Percentiles rank a stretch among this genome's conserved stretches.
These are phyloP conservation scores for Abrostola tripartita DNA, from an alignment of 2,888 invertebrate genomes.

Conservation along the genomic window DNA sequence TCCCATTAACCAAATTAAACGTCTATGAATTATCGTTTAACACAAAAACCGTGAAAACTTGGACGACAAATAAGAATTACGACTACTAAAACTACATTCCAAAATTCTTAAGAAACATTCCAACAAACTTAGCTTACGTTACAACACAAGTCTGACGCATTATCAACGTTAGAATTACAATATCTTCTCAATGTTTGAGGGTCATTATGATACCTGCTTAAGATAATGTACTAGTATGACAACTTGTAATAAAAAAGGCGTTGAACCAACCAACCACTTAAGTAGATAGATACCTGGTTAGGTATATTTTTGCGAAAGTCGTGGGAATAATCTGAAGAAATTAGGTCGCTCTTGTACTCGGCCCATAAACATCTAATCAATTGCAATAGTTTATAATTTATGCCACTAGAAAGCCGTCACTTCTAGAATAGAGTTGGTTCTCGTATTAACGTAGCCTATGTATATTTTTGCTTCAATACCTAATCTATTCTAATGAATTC, in stretches of 20 bases:
- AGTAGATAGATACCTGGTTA: no score
- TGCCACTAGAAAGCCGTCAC: conserved; percentile 47
- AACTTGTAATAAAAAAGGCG: not conserved
- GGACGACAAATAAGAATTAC: conserved; percentile 51
- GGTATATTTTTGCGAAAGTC: conserved; percentile 12
- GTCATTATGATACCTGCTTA: no score
- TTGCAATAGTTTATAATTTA: conserved; percentile 42
- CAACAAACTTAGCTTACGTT: conserved; percentile 37
- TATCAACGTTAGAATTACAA: not conserved
- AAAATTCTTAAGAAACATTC: conserved; percentile 40
- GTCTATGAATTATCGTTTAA: conserved; percentile 42
- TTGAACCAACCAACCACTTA: not conserved
- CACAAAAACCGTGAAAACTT: conserved; percentile 39
- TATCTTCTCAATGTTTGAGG: not conserved
- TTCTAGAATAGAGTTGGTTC: conserved; percentile 16
- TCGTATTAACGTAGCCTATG: conserved; percentile 35
- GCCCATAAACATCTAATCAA: conserved; percentile 35
- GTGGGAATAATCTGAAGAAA: conserved; percentile 15
- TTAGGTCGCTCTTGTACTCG: conserved; percentile 29
- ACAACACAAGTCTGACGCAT: not conserved
- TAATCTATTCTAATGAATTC: conserved; percentile 65
- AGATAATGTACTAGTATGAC: no score
- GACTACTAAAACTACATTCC: conserved; percentile 50
- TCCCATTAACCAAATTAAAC: conserved; percentile 26
- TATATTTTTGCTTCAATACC: conserved; percentile 35